phyloP scores from a whole-genome alignment of 2,797 vertebrate genomes.

The Coreius guichenoti region DNA sequence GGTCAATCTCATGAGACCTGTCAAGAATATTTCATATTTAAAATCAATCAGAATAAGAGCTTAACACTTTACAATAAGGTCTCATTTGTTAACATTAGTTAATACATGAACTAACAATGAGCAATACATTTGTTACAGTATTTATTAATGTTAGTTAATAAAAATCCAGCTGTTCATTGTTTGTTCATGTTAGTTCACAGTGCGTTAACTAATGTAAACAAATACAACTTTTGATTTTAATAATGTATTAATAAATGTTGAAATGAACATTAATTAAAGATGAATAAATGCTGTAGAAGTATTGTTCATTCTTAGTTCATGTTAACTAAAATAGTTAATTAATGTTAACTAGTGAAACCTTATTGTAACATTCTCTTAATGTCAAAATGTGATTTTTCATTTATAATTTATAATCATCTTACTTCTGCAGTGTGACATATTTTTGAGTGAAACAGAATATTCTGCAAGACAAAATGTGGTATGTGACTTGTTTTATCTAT shows the following conservation, averaged over 20 bases:
- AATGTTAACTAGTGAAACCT: too few species aligned
- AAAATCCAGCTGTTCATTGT: not conserved
- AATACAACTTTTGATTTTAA: not conserved
- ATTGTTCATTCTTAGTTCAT: not conserved
- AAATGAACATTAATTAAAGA: not conserved
- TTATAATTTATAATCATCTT: not conserved
- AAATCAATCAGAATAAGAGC: not conserved
- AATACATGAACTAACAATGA: not conserved
- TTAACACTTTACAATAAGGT: not conserved
- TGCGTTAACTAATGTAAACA: not conserved
- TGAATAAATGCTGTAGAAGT: too few species aligned
- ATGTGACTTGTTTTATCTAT: not conserved
- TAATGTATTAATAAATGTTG: not conserved
- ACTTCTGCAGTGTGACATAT: not conserved
- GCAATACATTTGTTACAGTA: not conserved
- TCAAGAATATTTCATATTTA: not conserved
- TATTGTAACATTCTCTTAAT: not conserved
- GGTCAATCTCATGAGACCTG: not conserved
- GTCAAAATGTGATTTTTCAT: not conserved
- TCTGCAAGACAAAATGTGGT: not conserved
- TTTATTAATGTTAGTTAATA: not conserved
- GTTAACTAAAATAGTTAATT: not conserved
- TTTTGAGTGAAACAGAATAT: not conserved
- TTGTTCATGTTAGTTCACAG: not conserved
- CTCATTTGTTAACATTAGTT: not conserved